A percentile compares a stretch with the other conserved stretches of the same genome.
Evolutionary conservation across 2,113 vertebrate species (phyloP).

Genomic region (Serinus canaria): DNA sequence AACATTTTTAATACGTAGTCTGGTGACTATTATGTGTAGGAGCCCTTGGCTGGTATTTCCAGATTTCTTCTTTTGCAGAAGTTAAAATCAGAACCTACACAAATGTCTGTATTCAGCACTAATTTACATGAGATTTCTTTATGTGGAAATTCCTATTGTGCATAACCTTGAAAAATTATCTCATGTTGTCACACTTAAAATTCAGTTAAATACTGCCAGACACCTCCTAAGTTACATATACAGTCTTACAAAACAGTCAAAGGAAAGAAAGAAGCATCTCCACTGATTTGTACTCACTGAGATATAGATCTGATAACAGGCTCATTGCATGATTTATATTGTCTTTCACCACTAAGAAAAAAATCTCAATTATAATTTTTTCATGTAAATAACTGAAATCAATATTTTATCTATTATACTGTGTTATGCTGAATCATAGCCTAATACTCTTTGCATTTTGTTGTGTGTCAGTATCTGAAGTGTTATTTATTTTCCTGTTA

Average conservation of each 20-base stretch:
- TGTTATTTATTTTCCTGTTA: neutral
- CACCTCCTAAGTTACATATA: neutral
- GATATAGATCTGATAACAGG: neutral
- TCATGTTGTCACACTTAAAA: neutral
- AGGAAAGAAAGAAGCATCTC: neutral
- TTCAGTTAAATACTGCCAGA: neutral
- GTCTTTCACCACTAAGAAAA: neutral
- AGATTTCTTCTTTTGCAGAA: neutral
- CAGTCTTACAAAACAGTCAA: neutral
- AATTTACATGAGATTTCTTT: neutral
- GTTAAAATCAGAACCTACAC: neutral
- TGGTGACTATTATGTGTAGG: neutral
- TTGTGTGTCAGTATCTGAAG: neutral
- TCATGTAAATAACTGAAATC: neutral
- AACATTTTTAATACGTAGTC: neutral
- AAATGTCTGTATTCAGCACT: neutral
- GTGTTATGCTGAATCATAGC: neutral
- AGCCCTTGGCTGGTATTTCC: neutral
- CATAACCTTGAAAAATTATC: neutral
- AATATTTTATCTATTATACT: neutral
- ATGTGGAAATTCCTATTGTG: neutral
- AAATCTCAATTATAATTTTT: neutral
- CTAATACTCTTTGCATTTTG: neutral
- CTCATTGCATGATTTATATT: neutral
- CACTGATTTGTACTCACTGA: neutral